Percentiles rank a stretch among this genome's conserved stretches.
Evolutionary conservation across 2,797 vertebrate genomes (phyloP).

Genomic region (Acanthurus leucopareius): DNA sequence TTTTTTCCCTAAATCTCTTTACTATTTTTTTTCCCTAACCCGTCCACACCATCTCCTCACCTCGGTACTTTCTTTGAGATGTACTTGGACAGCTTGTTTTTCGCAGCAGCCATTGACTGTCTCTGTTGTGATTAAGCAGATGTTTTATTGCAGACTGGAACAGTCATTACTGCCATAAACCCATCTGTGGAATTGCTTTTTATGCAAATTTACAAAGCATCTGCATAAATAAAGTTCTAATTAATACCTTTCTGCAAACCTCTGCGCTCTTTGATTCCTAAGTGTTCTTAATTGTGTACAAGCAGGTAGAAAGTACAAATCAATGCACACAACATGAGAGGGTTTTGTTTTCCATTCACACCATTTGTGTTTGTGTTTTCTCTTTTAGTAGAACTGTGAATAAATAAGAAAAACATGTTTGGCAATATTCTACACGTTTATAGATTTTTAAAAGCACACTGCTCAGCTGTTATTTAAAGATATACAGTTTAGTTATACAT

Average conservation of each 20-base stretch:
- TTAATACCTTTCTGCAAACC: conserved; percentile 89
- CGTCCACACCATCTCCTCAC: conserved; percentile 68
- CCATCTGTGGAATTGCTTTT: conserved; percentile 90
- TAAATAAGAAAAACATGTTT: conserved; percentile 41
- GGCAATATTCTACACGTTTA: conserved; percentile 54
- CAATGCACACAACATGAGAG: conserved; percentile 64
- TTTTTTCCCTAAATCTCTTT: conserved; percentile 51
- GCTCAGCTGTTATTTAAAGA: conserved; percentile 62
- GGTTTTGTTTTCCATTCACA: conserved; percentile 59
- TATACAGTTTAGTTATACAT: conserved; percentile 40
- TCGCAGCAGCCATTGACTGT: conserved; percentile 80
- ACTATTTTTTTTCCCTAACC: conserved; percentile 53
- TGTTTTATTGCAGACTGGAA: conserved; percentile 88
- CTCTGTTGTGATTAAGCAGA: conserved; percentile 89
- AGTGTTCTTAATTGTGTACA: conserved; percentile 85
- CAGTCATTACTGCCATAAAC: conserved; percentile 90
- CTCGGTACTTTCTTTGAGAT: conserved; percentile 77
- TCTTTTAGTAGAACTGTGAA: conserved; percentile 28
- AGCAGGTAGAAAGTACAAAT: conserved; percentile 82
- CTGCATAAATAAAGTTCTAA: conserved; percentile 91
- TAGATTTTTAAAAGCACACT: conserved; percentile 63
- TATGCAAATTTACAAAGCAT: conserved; percentile 88
- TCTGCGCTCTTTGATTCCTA: conserved; percentile 84
- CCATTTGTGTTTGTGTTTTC: conserved; percentile 26
- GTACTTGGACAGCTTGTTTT: conserved; percentile 82